Evolutionary conservation across 2,888 invertebrate genomes (phyloP).

Genomic region (Meta bourneti): DNA sequence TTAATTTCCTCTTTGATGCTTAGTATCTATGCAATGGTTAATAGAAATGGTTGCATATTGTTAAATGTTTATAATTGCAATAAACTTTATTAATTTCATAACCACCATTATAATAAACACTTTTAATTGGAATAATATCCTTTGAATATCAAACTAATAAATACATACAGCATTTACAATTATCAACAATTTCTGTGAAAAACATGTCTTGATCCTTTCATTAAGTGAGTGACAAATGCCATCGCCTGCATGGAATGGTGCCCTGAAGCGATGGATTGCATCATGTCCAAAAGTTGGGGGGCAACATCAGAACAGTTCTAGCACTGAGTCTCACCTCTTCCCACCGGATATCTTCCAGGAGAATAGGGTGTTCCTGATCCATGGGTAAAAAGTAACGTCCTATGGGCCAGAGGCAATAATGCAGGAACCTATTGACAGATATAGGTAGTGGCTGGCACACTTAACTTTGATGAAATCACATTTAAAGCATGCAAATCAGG

Average conservation of each 20-base stretch:
- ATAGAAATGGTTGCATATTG: too few relatives aligned
- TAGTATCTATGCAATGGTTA: too few relatives aligned
- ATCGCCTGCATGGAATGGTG: too few relatives aligned
- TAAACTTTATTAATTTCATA: background rate
- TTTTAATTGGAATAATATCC: too few relatives aligned
- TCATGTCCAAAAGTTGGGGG: slow-evolving; percentile 71
- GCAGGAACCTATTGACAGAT: slow-evolving; percentile 74
- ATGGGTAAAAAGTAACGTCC: slow-evolving; percentile 65
- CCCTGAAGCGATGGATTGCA: background rate
- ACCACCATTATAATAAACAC: background rate
- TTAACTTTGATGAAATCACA: slow-evolving; percentile 38
- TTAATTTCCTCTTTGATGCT: too few relatives aligned
- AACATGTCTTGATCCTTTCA: background rate
- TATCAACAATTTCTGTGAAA: background rate
- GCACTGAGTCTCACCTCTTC: slow-evolving; percentile 67
- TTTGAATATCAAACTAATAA: too few relatives aligned
- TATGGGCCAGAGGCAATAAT: slow-evolving; percentile 74
- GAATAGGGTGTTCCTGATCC: slow-evolving; percentile 6
- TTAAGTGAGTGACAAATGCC: background rate
- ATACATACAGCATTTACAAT: slow-evolving; percentile 1
- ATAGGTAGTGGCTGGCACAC: slow-evolving; percentile 71
- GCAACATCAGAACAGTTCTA: slow-evolving; percentile 65
- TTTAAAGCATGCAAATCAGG: slow-evolving; percentile 49
- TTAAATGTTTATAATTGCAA: too few relatives aligned
- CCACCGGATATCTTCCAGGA: slow-evolving; percentile 61